Base-by-base conservation (phyloP, 1,140 invertebrate genomes). In the Scaptomyza graminum region DNA sequence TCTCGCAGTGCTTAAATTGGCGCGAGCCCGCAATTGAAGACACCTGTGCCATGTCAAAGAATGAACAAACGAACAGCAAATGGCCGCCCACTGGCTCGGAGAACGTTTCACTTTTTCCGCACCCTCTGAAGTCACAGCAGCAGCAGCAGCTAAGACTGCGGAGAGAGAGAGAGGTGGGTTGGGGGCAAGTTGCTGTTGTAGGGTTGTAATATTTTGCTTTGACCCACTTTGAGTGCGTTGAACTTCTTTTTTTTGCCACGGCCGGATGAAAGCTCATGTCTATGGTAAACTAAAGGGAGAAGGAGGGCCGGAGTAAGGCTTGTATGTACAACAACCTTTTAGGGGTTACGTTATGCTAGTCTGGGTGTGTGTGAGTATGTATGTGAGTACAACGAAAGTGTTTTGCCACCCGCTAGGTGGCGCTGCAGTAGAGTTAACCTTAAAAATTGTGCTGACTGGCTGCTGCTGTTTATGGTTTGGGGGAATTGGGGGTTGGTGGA, bases 171-270 rank as follows among this genome's bases (percentile, higher is more conserved):
- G 31, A 22, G 65, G 18, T 9, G 15, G 13, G 41, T 12, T 5
- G 28, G 28, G 28, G 28, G 28, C 28, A 6, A 7, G 28, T 31
- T 31, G 28, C 28, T 46, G 56, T 22, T 7, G 18, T 18, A n/a
- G 59, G 77, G 75, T 74, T 76, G 76, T 63, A 31, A 55, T 71
- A 78, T 52, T 82, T 91, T 91, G 87, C 90, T 91, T 91, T 94
- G 94, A 94, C 94, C 94, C 93, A 95, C 92, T 94, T 95, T 85
- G 91, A 92, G 94, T 77, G 60, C 90, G 59, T 72, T 90, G 90
- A 89, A 90, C 90, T 79, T 25, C 4, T 22, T 22, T 22, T 18
- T 22, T 34, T 51, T 37, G 68, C 69, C 50, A 60, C 46, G 71
- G 47, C 68, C 43, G 61, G 69, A 52, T 60, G 69, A 52, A 44